Evolutionary conservation across 2,113 vertebrate species (phyloP).

Genomic region (Nerophis ophidion): DNA sequence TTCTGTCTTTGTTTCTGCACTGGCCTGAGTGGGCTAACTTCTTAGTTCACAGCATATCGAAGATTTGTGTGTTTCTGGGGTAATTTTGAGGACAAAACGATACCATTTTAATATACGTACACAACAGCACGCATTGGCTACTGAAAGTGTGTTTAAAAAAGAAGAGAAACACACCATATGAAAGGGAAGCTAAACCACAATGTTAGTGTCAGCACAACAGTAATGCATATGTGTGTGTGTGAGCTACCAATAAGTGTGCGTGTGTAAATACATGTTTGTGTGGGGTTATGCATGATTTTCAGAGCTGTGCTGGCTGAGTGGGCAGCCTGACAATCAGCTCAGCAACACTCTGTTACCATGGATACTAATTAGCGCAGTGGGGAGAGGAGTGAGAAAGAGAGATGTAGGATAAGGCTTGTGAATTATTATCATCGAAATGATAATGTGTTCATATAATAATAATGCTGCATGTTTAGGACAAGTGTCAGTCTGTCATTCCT

Average conservation of each 20-base stretch:
- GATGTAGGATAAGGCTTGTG: constrained; percentile 40
- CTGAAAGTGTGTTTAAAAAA: too few species aligned
- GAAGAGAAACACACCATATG: background rate
- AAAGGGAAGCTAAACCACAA: background rate
- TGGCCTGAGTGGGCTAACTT: constrained; percentile 52
- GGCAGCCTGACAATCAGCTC: constrained; percentile 68
- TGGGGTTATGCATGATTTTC: constrained; percentile 45
- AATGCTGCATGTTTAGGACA: background rate
- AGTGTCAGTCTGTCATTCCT: background rate
- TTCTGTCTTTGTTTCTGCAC: constrained; percentile 63
- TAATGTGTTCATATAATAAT: background rate
- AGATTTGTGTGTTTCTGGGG: constrained; percentile 20
- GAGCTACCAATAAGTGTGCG: constrained; percentile 15
- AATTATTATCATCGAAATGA: constrained; percentile 23
- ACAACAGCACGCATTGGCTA: background rate
- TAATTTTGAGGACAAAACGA: background rate
- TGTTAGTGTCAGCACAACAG: constrained; percentile 1
- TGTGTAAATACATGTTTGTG: constrained; percentile 7
- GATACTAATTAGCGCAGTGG: constrained; percentile 65
- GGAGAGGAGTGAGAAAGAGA: constrained; percentile 52
- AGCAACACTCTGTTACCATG: constrained; percentile 73
- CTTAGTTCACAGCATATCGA: constrained; percentile 24
- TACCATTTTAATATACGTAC: background rate
- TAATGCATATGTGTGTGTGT: constrained; percentile 4
- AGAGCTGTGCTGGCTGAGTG: constrained; percentile 58